phyloP scores from a whole-genome alignment of 1,140 invertebrate genomes.

The Drosophila sechellia region DNA sequence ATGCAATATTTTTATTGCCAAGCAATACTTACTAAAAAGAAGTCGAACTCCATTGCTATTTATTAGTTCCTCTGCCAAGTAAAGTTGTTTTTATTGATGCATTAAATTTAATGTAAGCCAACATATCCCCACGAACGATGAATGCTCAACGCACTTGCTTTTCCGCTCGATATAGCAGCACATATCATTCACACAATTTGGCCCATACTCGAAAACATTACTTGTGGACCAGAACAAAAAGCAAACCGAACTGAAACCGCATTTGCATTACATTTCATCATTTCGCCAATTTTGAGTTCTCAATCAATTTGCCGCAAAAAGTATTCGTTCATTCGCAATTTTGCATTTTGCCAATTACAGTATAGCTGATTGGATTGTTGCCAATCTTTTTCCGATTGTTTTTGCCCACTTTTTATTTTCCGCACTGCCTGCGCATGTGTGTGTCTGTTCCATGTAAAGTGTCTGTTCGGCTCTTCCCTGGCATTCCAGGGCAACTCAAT shows the following conservation, averaged over 20 bases:
- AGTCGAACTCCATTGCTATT: too few species aligned
- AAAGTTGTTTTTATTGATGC: not conserved
- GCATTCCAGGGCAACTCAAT: conserved; percentile 70
- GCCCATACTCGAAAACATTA: not conserved
- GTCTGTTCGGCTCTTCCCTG: conserved; percentile 11
- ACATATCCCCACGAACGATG: not conserved
- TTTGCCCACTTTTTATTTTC: conserved; percentile 24
- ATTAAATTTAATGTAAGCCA: not conserved
- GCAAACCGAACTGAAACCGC: conserved; percentile 21
- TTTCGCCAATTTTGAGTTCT: conserved; percentile 71
- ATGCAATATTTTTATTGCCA: not conserved
- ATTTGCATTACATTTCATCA: conserved; percentile 58
- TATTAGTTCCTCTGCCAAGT: too few species aligned
- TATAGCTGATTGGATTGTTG: conserved; percentile 77
- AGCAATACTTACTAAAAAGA: too few species aligned
- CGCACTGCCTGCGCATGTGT: conserved; percentile 5
- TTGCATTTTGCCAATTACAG: conserved; percentile 77
- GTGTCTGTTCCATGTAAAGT: conserved; percentile 1
- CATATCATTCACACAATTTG: conserved; percentile 2
- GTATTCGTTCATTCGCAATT: conserved; percentile 71
- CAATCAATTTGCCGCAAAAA: conserved; percentile 74
- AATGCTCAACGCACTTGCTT: conserved; percentile 8
- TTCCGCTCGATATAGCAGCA: conserved; percentile 15
- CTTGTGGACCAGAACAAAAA: not conserved
- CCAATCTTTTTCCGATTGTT: conserved; percentile 46